phyloP scores from a whole-genome alignment of 2,113 vertebrate genomes.

The Leptobrachium ailaonicum region DNA sequence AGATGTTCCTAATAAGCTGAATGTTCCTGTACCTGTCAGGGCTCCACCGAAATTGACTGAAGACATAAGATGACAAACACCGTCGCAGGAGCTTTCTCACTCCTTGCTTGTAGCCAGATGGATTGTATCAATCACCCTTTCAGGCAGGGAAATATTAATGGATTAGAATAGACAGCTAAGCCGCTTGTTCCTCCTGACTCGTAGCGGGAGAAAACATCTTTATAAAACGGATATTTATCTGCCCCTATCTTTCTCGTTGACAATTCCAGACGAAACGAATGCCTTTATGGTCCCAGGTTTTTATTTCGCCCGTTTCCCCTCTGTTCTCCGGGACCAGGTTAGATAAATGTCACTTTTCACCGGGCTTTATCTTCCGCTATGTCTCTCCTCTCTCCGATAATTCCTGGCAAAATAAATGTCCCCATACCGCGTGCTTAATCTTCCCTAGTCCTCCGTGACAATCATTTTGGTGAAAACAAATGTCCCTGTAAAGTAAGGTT shows the following conservation, averaged over 20 bases:
- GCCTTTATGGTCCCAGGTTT: background rate
- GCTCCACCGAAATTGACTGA: constrained; percentile 57
- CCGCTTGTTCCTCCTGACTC: constrained; percentile 6
- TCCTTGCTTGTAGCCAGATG: constrained; percentile 53
- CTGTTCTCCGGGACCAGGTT: background rate
- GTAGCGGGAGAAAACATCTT: constrained; percentile 21
- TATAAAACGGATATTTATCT: constrained; percentile 36
- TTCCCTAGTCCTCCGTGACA: constrained; percentile 29
- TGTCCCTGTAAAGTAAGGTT: constrained; percentile 17
- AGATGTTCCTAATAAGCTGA: constrained; percentile 20
- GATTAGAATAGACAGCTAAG: constrained; percentile 30
- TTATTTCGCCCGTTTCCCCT: constrained; percentile 24
- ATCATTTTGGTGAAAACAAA: constrained; percentile 27
- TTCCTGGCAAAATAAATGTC: constrained; percentile 12
- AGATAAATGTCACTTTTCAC: constrained; percentile 28
- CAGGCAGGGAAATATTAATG: constrained; percentile 42
- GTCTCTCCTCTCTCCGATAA: constrained; percentile 5
- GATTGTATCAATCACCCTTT: constrained; percentile 61
- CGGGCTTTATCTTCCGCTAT: constrained; percentile 34
- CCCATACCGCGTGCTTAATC: constrained; percentile 18
- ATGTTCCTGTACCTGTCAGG: constrained; percentile 62
- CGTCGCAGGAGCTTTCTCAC: constrained; percentile 59
- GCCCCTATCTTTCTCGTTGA: constrained; percentile 5
- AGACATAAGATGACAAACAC: constrained; percentile 64
- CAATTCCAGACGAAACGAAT: constrained; percentile 28